These are phyloP conservation scores for Leptinotarsa defecta DNA, from an alignment of 1,140 invertebrate genomes.

Conservation along the genomic window DNA sequence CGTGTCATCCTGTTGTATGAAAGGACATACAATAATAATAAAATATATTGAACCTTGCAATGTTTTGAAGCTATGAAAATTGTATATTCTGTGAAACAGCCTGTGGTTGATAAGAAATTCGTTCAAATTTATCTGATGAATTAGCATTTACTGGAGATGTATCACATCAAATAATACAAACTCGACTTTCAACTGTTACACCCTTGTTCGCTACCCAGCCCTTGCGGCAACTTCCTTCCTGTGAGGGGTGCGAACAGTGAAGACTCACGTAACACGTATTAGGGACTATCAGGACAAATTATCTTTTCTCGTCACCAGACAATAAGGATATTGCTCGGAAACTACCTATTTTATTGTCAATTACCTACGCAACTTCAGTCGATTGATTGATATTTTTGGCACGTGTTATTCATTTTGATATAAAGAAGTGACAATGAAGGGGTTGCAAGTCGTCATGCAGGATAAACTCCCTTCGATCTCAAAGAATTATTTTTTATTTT, in stretches of 20 bases:
- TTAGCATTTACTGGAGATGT: neutral
- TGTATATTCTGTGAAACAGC: too few species aligned
- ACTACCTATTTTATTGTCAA: constrained; percentile 30
- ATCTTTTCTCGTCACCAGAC: constrained; percentile 28
- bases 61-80: too few species aligned
- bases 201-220: neutral
- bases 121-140: too few species aligned
- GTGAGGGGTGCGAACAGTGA: constrained; percentile 28
- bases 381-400: constrained; percentile 13
- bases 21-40: too few species aligned
- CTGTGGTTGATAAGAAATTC: too few species aligned
- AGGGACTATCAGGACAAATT: constrained; percentile 29
- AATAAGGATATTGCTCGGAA: constrained; percentile 33
- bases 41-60: too few species aligned
- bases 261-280: constrained; percentile 28
- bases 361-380: constrained; percentile 14
- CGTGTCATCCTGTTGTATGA: too few species aligned
- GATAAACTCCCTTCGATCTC: too few species aligned
- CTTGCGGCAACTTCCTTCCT: constrained; percentile 28
- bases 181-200: neutral
- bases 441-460: too few species aligned
- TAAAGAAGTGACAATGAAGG: too few species aligned
- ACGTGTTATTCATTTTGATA: neutral
- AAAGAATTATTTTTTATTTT: too few species aligned
- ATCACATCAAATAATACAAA: neutral